Evolutionary conservation across 37 sponge, comb jelly and placozoan genomes (phyloP), one percentile per base, ranked within the genome.

Genomic region (Ianthella basta): DNA sequence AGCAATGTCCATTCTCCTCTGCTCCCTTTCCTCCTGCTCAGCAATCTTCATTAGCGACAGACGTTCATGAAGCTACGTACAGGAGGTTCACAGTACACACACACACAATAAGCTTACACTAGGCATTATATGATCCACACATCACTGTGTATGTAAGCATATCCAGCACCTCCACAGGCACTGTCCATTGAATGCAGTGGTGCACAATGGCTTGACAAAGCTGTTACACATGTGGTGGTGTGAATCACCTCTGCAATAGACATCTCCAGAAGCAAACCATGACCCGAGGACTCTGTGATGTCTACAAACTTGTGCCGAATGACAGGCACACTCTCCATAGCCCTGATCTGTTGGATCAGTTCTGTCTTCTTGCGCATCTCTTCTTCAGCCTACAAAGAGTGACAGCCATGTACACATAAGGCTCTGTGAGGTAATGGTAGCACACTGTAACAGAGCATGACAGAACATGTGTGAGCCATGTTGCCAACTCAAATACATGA

Each of bases 191-290:
- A n/a, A n/a, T n/a, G n/a, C n/a, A n/a, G n/a, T n/a, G n/a, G n/a
- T n/a, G n/a, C n/a, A n/a, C n/a, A n/a, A n/a, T n/a, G n/a, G n/a
- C n/a, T n/a, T n/a, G n/a, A n/a, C n/a, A n/a, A n/a, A n/a, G n/a
- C n/a, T n/a, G n/a, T n/a, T n/a, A n/a, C n/a, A n/a, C n/a, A n/a
- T n/a, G n/a, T n/a, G n/a, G n/a, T n/a, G n/a, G n/a, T n/a, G n/a
- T n/a, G n/a, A 53, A 86, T 40, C 54, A 97, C 91, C 89, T 98
- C 99, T 72, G 93, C 95, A 23, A 98, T 72, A 19, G 99, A 98
- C 99, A 98, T 98, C 59, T 98, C 99, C 54, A 89, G 59, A 53
- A 98, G 83, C 36, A 98, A 59, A 15, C 99, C 99, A 23, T 85
- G 88, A 0, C 93, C 92, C 21, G 88, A 86, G 40, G 99, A 96